phyloP scores from a whole-genome alignment of 1,140 invertebrate species.

The Drosophila teissieri region DNA sequence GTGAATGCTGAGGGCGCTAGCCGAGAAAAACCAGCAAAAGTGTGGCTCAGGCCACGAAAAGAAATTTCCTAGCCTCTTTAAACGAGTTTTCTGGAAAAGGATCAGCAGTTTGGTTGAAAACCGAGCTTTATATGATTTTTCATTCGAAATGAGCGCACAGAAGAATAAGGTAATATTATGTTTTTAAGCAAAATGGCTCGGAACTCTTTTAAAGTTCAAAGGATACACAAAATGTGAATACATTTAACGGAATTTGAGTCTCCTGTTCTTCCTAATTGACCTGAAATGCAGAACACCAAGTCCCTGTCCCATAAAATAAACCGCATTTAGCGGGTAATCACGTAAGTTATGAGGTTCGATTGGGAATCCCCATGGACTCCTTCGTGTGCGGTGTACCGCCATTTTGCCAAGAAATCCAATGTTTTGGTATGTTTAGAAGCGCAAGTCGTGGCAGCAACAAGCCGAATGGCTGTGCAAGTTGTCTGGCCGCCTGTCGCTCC shows the following conservation, averaged over 20 bases:
- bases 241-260: no score
- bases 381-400: constrained; percentile 37
- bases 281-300: no score
- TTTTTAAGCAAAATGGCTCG: no score
- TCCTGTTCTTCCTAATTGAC: no score
- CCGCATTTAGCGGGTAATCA: neutral
- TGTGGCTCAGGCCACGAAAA: neutral
- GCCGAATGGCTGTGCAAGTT: constrained; percentile 30
- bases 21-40: constrained; percentile 9
- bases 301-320: neutral
- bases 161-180: no score
- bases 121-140: no score
- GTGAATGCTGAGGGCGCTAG: constrained; percentile 61
- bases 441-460: constrained; percentile 45
- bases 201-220: no score
- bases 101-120: no score
- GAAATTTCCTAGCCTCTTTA: neutral
- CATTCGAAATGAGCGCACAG: no score
- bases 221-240: no score
- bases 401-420: constrained; percentile 38
- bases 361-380: constrained; percentile 9
- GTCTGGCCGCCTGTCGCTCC: constrained; percentile 35
- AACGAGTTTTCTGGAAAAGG: neutral
- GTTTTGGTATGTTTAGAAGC: constrained; percentile 78
- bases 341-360: neutral